Base-by-base conservation (phyloP, 2,797 vertebrate genomes). In the Morelia viridis region DNA sequence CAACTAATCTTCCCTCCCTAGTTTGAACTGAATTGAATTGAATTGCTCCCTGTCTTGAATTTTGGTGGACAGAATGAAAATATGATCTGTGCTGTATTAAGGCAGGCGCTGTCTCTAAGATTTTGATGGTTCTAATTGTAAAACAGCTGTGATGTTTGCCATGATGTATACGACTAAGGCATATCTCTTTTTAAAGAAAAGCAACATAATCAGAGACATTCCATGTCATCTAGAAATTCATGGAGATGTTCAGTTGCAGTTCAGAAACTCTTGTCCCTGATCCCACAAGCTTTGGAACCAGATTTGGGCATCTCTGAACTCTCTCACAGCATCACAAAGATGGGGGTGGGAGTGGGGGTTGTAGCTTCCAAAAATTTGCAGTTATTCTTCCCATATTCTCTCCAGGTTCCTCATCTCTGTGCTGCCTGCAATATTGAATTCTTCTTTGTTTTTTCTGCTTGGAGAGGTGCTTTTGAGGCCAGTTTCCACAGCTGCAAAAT, bases 181-280 rank as follows among this genome's bases (percentile, higher is more conserved):
- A 95, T 94, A 94, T 93, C 94, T 95, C 93, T 93, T 95, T 64
- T 94, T 94, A 95, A 95, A 94, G 95, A 95, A 96, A 50, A 57
- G 95, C 95, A 96, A 95, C 95, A 94, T 95, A 94, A 96, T 95
- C 96, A 96, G 93, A 95, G 96, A 94, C 94, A 92, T 96, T 95
- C 94, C 94, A 91, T 94, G 94, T 94, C 96, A 95, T 95, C 93
- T 94, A 92, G 0, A 91, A 96, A 96, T 65, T 68, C 95, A 94
- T 95, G 96, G 94, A 96, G 93, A 24, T 0, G 93, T 96, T 97
- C 95, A 95, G 93, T 94, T 95, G 95, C 94, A 95, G 94, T 85
- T 95, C 95, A 89, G 95, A 96, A 96, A 96, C 95, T 93, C 92
- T 90, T 92, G 62, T 76, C 95, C 96, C 96, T 96, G 94, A 94